Base-by-base conservation (phyloP, 2,797 vertebrate genomes). In the Danio choprae region DNA sequence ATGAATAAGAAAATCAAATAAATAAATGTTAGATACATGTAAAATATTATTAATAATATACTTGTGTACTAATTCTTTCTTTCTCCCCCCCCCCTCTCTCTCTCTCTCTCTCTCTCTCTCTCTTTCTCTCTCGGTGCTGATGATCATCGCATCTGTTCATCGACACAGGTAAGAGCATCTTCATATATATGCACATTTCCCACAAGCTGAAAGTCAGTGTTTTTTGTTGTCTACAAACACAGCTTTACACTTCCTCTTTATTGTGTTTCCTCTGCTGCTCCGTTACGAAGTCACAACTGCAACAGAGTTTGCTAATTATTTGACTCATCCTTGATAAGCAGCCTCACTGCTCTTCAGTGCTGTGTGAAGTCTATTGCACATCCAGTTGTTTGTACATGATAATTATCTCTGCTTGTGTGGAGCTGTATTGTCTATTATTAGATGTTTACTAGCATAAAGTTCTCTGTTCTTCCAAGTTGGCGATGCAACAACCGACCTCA, bases 91-190 rank as follows among this genome's bases (percentile, higher is more conserved):
- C n/a, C n/a, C n/a, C n/a, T 46, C 43, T 75, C 20, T 75, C 41
- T 44, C 43, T 70, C 62, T 67, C 38, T 74, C 6, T 56, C 79
- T 74, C 7, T n/a, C n/a, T 46, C 43, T 75, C 20, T 75, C 41
- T 44, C 43, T 70, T 62, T 67, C 38, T 74, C 6, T 56, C 79
- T 74, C 7, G 77, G 81, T 76, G 29, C 76, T 22, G 74, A 60
- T 78, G 72, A 13, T 59, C 7, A 41, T 58, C 53, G 62, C 43
- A 60, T 77, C 20, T 46, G 16, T 72, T 29, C 63, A 41, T 10
- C 20, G 4, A 73, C 15, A 74, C 68, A 86, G 85, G 83, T 86
- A 86, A 86, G 82, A 77, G 59, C 16, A 59, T 74, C 20, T 55
- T 48, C 8, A 44, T 63, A 20, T 46, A 20, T n/a, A 38, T 29